Conservation (phyloP, 2,113 vertebrate species). For the Psammodynastes pulverulentus region DNA sequence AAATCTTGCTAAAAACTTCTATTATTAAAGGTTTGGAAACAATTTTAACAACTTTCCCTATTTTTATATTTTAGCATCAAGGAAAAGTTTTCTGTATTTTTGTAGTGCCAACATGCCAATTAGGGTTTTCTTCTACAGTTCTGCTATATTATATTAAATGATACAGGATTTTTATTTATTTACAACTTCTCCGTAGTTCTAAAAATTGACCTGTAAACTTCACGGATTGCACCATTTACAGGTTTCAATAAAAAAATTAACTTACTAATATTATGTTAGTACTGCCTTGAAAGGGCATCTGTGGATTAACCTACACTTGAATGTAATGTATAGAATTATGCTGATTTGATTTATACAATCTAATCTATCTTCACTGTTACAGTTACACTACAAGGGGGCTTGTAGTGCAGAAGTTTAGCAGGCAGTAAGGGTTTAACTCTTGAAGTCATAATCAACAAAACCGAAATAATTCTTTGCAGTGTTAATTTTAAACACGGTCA, state of each 20-base stretch:
- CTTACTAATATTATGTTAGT: background rate
- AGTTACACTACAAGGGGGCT: background rate
- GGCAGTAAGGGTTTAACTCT: background rate
- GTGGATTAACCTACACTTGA: background rate
- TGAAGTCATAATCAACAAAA: background rate
- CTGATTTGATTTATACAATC: background rate
- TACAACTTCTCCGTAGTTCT: background rate
- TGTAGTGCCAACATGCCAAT: background rate
- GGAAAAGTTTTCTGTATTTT: background rate
- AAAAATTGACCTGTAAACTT: background rate
- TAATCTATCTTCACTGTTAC: background rate
- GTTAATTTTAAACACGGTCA: background rate
- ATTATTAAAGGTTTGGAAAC: background rate
- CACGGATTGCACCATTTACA: background rate
- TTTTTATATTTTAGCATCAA: background rate
- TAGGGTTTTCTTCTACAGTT: background rate
- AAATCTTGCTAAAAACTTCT: background rate
- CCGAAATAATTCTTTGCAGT: background rate
- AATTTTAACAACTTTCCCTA: background rate
- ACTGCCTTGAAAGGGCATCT: background rate
- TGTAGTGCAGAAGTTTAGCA: background rate
- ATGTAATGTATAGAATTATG: background rate
- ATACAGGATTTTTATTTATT: background rate
- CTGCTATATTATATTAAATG: background rate
- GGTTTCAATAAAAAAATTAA: background rate